Percentiles rank a stretch among this genome's conserved stretches.
These are phyloP conservation scores for Dromas ardeola DNA, from an alignment of 2,113 vertebrate genomes.

Conservation along the genomic window DNA sequence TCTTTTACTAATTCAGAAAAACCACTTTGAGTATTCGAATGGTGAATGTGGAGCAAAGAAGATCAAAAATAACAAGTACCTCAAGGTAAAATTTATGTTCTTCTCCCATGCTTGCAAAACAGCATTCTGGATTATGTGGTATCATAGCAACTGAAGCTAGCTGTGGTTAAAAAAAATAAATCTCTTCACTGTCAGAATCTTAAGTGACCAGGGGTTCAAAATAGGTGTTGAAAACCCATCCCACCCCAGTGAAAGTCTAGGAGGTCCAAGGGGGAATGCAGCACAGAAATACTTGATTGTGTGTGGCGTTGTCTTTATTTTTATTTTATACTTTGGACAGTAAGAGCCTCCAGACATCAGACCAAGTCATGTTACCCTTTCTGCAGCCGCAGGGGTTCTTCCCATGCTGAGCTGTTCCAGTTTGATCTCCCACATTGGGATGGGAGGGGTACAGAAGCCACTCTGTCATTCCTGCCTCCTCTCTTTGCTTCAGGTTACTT, in stretches of 20 bases:
- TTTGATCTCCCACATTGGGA: neutral
- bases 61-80: conserved; percentile 76
- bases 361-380: neutral
- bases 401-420: neutral
- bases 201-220: neutral
- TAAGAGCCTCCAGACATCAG: neutral
- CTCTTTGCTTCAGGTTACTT: neutral
- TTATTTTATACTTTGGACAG: neutral
- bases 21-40: conserved; percentile 84
- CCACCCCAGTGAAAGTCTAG: neutral
- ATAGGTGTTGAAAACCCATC: neutral
- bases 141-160: neutral
- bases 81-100: conserved; percentile 75
- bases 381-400: neutral
- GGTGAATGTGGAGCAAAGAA: conserved; percentile 81
- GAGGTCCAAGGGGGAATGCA: neutral
- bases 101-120: neutral
- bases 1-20: conserved; percentile 78
- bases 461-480: neutral
- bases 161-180: neutral
- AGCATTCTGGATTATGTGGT: neutral
- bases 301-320: neutral
- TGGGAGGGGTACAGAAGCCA: neutral
- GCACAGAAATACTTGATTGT: neutral
- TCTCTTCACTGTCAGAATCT: neutral